Evolutionary conservation across 2,888 invertebrate genomes (phyloP).

Genomic region (Tipula unca): DNA sequence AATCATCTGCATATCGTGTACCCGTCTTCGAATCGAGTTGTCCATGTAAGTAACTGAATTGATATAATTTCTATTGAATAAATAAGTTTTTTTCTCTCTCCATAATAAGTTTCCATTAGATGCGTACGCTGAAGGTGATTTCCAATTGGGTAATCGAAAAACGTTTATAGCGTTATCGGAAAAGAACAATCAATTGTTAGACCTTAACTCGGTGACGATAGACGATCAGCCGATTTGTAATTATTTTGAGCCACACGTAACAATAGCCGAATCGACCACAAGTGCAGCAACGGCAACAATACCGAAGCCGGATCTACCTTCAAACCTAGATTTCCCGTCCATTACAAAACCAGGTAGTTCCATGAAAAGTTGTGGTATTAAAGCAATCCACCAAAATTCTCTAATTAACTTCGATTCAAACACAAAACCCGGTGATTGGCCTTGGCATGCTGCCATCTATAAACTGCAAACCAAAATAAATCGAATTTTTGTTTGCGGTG

Average conservation of each 20-base stretch:
- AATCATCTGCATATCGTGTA: not conserved
- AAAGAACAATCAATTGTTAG: not conserved
- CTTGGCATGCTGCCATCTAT: constrained; percentile 40
- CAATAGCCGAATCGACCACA: too few species aligned
- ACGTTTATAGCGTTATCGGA: not conserved
- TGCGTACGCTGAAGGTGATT: not conserved
- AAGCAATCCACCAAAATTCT: not conserved
- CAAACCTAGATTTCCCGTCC: too few species aligned
- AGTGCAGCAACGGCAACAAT: too few species aligned
- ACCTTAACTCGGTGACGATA: not conserved
- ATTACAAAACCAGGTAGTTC: too few species aligned
- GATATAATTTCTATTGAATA: not conserved
- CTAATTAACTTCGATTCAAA: not conserved
- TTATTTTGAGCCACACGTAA: too few species aligned
- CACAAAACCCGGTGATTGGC: constrained; percentile 36
- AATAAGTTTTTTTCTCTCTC: not conserved
- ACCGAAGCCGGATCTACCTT: too few species aligned
- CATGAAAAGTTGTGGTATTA: not conserved
- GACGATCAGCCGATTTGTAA: not conserved
- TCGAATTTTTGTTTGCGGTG: constrained; percentile 35
- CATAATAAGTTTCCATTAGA: not conserved
- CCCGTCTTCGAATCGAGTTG: not conserved
- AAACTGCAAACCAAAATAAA: not conserved
- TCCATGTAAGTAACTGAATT: not conserved
- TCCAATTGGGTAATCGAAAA: not conserved